Conservation (phyloP, 2,888 invertebrate genomes). For the Limnephilus marmoratus region DNA sequence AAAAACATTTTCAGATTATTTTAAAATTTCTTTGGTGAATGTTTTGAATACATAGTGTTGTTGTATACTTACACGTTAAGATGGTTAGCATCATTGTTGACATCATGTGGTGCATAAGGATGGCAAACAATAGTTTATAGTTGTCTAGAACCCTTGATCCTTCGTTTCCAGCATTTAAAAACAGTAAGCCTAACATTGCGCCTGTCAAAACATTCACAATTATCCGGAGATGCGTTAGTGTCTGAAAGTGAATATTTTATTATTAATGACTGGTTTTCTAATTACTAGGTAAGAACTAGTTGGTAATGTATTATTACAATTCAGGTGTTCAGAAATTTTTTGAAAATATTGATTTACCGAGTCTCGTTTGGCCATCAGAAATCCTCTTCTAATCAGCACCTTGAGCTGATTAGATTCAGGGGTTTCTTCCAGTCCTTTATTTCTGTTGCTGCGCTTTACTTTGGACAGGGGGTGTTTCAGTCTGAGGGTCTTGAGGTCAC, state of each 20-base stretch:
- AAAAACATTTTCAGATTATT: no score
- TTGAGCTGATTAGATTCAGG: constrained; percentile 83
- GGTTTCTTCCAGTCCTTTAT: constrained; percentile 81
- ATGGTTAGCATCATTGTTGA: constrained; percentile 94
- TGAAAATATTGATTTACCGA: constrained; percentile 72
- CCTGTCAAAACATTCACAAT: constrained; percentile 86
- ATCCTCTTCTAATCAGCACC: constrained; percentile 84
- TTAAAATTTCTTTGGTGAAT: no score
- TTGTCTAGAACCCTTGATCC: constrained; percentile 88
- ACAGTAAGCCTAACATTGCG: constrained; percentile 86
- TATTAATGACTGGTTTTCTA: not conserved
- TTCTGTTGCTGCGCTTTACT: constrained; percentile 72
- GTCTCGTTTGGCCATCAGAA: constrained; percentile 85
- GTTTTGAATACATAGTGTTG: not conserved
- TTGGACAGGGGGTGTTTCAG: constrained; percentile 77
- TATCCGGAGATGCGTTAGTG: constrained; percentile 86
- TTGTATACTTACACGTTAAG: constrained; percentile 84
- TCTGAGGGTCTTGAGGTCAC: constrained; percentile 78
- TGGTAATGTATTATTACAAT: no score
- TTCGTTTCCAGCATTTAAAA: constrained; percentile 85
- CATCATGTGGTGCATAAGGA: constrained; percentile 95
- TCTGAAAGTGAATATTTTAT: constrained; percentile 74
- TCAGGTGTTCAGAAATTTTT: not conserved
- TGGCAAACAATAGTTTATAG: constrained; percentile 92
- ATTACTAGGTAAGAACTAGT: no score